Evolutionary conservation across 2,888 invertebrate species (phyloP), one percentile per base, ranked within the genome.

Genomic region (Steinernema carpocapsae): DNA sequence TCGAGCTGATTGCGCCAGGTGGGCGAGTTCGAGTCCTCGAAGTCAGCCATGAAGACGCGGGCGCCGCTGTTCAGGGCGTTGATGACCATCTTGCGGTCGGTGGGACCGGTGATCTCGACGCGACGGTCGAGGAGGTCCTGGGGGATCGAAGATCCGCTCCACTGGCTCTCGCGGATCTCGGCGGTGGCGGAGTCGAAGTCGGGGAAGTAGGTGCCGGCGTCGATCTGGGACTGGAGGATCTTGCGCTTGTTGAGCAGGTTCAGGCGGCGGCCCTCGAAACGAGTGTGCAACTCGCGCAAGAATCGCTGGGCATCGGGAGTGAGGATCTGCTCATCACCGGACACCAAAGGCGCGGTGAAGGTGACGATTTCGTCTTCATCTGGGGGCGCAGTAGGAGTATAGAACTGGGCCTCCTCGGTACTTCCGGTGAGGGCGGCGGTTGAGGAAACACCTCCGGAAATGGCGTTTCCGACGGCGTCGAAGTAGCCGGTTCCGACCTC

Each of bases 1-100:
- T 89, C 84, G 42, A 92, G 88, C 86, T 92, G 92, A 84, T 92
- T 92, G 76, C 88, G 88, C 92, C 92, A 92, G 0, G 92, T 92
- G 0, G 92, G 92, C 78, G 92, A 92, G 85, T 92, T 92, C 0
- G 92, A 92, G 88, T 92, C 92, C 72, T 87, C 87, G 73, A 87
- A 87, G 73, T 87, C 87, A 48, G 87, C 87, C 87, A 87, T 87
- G 81, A 87, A 87, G 24, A 86, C 84, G 29, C 83, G 84, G 29
- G 87, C 87, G 42, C 87, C 87, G 59, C 81, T 92, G 92, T 10
- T 92, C 92, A 77, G 92, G 88, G 87, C 92, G 92, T 83, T 92
- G 83, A 82, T 91, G 90, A 76, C 92, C 91, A 86, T 91, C 90
- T 90, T 89, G 87, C 78, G 91, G 87, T 86, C 91, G 88, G 79